Evolutionary conservation across 1,140 invertebrate genomes (phyloP).

Genomic region (Centruroides sculpturatus): DNA sequence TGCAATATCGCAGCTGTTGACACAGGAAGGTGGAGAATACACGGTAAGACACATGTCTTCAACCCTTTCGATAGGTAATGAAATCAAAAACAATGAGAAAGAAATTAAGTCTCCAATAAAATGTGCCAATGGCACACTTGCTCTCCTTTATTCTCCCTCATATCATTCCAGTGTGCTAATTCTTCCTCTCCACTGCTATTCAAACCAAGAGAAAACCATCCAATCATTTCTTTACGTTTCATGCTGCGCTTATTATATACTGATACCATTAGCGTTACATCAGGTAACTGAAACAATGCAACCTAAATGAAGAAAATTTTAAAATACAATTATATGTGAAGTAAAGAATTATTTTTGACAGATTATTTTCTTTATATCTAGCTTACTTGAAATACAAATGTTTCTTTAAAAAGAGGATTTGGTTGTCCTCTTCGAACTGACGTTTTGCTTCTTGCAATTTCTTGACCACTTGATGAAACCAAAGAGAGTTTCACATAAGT

Average conservation of each 20-base stretch:
- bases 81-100: no score
- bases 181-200: slow-evolving; percentile 85
- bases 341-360: neutral
- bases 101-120: slow-evolving; percentile 33
- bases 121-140: slow-evolving; percentile 61
- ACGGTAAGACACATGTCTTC: no score
- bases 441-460: slow-evolving; percentile 81
- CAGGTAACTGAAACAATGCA: slow-evolving; percentile 84
- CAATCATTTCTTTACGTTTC: slow-evolving; percentile 90
- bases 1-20: no score
- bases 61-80: no score
- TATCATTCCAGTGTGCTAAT: slow-evolving; percentile 84
- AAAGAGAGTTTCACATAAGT: slow-evolving; percentile 85
- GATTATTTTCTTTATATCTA: neutral
- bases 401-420: slow-evolving; percentile 87
- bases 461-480: slow-evolving; percentile 79
- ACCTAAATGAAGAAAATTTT: slow-evolving; percentile 40
- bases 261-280: slow-evolving; percentile 84
- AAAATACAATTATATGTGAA: neutral
- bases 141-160: slow-evolving; percentile 53
- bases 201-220: slow-evolving; percentile 83
- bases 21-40: no score
- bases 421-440: slow-evolving; percentile 76
- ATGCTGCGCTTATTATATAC: slow-evolving; percentile 83
- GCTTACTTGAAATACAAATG: slow-evolving; percentile 82